Evolutionary conservation across 2,888 invertebrate species (phyloP).

Genomic region (Creontiades dilutus): DNA sequence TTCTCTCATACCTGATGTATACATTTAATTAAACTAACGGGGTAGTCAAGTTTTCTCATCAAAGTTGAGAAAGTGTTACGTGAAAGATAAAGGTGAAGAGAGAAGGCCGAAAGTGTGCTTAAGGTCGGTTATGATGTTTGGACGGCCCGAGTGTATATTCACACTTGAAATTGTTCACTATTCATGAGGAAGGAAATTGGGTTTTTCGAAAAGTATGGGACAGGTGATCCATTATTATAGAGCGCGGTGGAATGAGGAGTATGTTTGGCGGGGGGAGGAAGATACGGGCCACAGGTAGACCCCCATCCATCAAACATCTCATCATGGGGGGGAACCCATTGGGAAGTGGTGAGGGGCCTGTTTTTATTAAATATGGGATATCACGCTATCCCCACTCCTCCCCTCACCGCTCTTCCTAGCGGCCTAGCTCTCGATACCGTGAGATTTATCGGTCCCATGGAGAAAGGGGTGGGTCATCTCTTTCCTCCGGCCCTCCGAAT

Average conservation of each 20-base stretch:
- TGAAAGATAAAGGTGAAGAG: constrained; percentile 25
- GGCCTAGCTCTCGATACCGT: constrained; percentile 34
- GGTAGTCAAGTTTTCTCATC: constrained; percentile 26
- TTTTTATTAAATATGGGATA: constrained; percentile 57
- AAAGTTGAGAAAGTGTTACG: constrained; percentile 27
- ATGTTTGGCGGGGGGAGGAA: not conserved
- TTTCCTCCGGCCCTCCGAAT: not conserved
- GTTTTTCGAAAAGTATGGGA: constrained; percentile 55
- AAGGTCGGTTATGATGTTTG: not conserved
- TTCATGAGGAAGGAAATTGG: constrained; percentile 49
- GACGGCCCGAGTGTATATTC: constrained; percentile 5
- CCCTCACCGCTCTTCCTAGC: not conserved
- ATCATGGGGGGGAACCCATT: not conserved
- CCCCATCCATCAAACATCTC: constrained; percentile 61
- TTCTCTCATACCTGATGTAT: not conserved
- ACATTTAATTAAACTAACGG: constrained; percentile 8
- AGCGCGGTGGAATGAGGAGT: not conserved
- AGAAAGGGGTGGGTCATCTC: constrained; percentile 32
- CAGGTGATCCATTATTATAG: constrained; percentile 64
- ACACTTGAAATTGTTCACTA: constrained; percentile 56
- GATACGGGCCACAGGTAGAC: constrained; percentile 34
- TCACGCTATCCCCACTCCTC: constrained; percentile 55
- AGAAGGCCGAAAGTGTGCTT: not conserved
- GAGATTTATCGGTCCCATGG: constrained; percentile 59
- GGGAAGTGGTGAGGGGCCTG: constrained; percentile 45